These are phyloP conservation scores for Solenopsis invicta DNA, from an alignment of 1,140 invertebrate genomes.

Conservation along the genomic window DNA sequence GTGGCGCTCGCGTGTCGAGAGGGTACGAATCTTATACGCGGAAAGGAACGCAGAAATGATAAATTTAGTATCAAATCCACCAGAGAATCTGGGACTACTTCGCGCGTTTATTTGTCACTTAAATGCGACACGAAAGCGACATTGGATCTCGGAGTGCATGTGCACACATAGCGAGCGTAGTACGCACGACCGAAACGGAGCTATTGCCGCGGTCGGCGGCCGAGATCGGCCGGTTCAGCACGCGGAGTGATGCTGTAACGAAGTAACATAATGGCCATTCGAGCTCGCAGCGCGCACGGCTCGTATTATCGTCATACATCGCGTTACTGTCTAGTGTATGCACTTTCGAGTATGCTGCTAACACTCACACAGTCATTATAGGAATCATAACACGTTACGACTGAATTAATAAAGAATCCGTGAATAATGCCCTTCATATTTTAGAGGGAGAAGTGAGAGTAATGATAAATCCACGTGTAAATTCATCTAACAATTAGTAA, in stretches of 20 bases:
- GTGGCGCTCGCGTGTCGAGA: not conserved
- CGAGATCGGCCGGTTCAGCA: not conserved
- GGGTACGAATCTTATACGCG: not conserved
- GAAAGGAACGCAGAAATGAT: not conserved
- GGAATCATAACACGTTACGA: not conserved
- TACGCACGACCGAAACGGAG: not conserved
- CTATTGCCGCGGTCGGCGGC: not conserved
- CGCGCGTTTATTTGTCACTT: slow-evolving; percentile 29
- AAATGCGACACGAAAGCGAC: not conserved
- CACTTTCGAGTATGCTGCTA: not conserved
- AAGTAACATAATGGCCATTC: slow-evolving; percentile 46
- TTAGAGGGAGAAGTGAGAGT: no score
- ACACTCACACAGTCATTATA: not conserved
- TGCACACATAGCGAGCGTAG: not conserved
- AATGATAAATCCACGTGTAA: no score
- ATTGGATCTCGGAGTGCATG: not conserved
- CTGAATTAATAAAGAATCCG: not conserved
- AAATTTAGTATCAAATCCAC: not conserved
- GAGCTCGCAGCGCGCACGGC: not conserved
- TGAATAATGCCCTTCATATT: not conserved
- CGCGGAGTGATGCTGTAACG: slow-evolving; percentile 9
- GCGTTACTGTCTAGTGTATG: slow-evolving; percentile 7
- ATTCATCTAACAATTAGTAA: not conserved
- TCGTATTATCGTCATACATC: slow-evolving; percentile 20
- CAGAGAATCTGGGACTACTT: not conserved